Conservation (phyloP, 2,888 invertebrate species). For the Bellardia pandia region DNA sequence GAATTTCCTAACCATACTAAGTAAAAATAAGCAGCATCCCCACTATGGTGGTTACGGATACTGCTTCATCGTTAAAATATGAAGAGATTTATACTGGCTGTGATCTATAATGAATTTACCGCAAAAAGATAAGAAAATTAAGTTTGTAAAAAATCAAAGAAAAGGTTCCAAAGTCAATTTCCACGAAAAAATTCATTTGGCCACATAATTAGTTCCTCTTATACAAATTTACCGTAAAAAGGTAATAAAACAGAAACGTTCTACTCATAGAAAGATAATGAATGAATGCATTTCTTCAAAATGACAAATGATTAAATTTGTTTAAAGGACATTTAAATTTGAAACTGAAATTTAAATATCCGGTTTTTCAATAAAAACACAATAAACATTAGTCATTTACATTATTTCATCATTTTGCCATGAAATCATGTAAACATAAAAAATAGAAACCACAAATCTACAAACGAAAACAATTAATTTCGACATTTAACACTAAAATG, state of each 20-base stretch:
- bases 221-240: conserved; percentile 1
- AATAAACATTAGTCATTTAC: conserved; percentile 65
- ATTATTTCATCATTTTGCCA: conserved; percentile 22
- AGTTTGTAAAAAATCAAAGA: too few relatives aligned
- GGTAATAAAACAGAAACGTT: background rate
- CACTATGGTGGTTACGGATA: too few relatives aligned
- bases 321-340: conserved; percentile 28
- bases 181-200: background rate
- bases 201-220: conserved; percentile 7
- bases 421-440: conserved; percentile 15
- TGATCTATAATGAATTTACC: too few relatives aligned
- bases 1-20: too few relatives aligned
- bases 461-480: conserved; percentile 61
- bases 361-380: conserved; percentile 62
- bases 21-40: too few relatives aligned
- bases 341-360: conserved; percentile 64
- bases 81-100: too few relatives aligned
- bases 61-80: too few relatives aligned
- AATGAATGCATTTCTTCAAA: background rate
- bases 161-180: background rate
- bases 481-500: conserved; percentile 65
- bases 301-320: conserved; percentile 43
- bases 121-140: too few relatives aligned
- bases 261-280: background rate
- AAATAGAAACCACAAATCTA: conserved; percentile 31